A percentile compares a stretch with the other conserved stretches of the same genome.
Conservation (phyloP, 1,140 invertebrate genomes). For the Drosophila leontia region DNA sequence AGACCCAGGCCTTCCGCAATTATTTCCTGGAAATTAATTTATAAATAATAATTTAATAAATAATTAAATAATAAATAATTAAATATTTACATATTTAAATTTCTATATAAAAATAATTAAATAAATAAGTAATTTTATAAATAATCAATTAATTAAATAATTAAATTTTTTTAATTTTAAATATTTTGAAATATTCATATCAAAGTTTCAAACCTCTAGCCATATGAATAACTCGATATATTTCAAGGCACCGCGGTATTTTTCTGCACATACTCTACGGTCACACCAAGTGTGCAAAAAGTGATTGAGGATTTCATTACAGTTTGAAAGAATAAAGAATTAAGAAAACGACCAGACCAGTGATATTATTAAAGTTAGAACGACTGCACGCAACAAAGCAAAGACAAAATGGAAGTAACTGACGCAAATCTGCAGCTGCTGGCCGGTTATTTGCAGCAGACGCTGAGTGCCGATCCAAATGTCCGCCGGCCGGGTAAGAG, state of each 20-base stretch:
- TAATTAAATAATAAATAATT: too few species aligned
- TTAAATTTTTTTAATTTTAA: neutral
- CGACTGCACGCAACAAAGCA: neutral
- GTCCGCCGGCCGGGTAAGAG: slow-evolving; percentile 92
- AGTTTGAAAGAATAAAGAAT: slow-evolving; percentile 11
- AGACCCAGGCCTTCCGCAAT: slow-evolving; percentile 89
- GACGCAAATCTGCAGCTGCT: slow-evolving; percentile 93
- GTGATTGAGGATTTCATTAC: slow-evolving; percentile 56
- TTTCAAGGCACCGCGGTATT: neutral
- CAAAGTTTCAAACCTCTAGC: neutral
- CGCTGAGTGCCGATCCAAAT: slow-evolving; percentile 93
- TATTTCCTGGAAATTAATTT: slow-evolving; percentile 88
- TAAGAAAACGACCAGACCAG: slow-evolving; percentile 12
- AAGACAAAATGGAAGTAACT: slow-evolving; percentile 91
- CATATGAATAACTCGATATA: neutral
- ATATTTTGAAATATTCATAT: neutral
- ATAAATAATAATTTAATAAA: too few species aligned
- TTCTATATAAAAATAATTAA: too few species aligned
- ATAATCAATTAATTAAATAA: too few species aligned
- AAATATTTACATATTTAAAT: too few species aligned
- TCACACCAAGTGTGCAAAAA: slow-evolving; percentile 37
- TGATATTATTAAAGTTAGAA: slow-evolving; percentile 27
- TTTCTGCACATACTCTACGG: neutral
- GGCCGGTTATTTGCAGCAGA: slow-evolving; percentile 94
- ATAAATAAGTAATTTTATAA: too few species aligned